A percentile compares a stretch with the other conserved stretches of the same genome.
These are phyloP conservation scores for Brenthis ino DNA, from an alignment of 2,888 invertebrate species.

Conservation along the genomic window DNA sequence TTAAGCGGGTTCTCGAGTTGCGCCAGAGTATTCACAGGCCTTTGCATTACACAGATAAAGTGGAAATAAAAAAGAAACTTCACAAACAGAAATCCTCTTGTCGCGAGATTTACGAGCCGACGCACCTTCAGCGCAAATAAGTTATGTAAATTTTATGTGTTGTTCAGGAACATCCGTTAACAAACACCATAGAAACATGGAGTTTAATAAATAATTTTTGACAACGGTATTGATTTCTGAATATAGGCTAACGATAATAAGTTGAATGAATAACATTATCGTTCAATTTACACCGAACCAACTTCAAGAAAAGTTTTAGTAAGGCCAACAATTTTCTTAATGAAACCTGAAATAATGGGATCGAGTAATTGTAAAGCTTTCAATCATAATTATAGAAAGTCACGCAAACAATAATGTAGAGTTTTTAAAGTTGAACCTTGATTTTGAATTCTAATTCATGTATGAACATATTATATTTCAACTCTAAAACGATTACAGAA, in stretches of 20 bases:
- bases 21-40: conserved; percentile 77
- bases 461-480: not conserved
- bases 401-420: conserved; percentile 70
- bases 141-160: conserved; percentile 78
- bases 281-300: conserved; percentile 75
- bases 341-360: conserved; percentile 70
- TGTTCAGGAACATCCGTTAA: conserved; percentile 55
- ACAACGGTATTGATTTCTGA: conserved; percentile 26
- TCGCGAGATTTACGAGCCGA: conserved; percentile 79
- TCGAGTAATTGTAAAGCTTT: conserved; percentile 66
- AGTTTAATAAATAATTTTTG: conserved; percentile 24
- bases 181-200: conserved; percentile 22
- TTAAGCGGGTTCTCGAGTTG: conserved; percentile 75
- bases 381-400: conserved; percentile 71
- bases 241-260: conserved; percentile 55
- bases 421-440: conserved; percentile 40
- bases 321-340: conserved; percentile 77
- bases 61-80: conserved; percentile 81
- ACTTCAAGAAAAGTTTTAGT: conserved; percentile 74
- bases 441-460: not conserved
- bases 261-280: conserved; percentile 68
- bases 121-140: conserved; percentile 75
- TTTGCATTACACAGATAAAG: conserved; percentile 79
- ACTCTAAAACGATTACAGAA: too few species aligned
- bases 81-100: conserved; percentile 81